Evolutionary conservation across 2,113 vertebrate species (phyloP).

Genomic region (Tautogolabrus adspersus): DNA sequence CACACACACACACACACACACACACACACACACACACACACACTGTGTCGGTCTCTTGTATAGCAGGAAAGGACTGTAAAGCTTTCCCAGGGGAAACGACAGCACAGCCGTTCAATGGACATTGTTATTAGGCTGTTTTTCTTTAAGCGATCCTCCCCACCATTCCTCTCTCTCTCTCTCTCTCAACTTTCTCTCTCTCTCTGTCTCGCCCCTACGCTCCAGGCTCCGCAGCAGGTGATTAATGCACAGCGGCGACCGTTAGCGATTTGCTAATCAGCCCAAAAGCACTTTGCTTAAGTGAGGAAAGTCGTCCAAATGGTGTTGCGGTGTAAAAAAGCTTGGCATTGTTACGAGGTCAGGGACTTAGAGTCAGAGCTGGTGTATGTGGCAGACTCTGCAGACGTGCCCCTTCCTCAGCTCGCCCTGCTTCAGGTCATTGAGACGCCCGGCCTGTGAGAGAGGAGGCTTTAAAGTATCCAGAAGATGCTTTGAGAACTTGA

Average conservation of each 20-base stretch:
- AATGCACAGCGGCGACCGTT: conserved; percentile 38
- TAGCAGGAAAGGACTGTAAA: conserved; percentile 69
- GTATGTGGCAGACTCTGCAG: not conserved
- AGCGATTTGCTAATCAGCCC: conserved; percentile 62
- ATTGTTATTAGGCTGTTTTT: conserved; percentile 75
- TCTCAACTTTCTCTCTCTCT: not conserved
- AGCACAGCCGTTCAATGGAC: conserved; percentile 60
- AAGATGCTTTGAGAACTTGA: not conserved
- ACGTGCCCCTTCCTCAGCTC: not conserved
- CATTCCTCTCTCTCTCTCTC: not conserved
- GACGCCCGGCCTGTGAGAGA: not conserved
- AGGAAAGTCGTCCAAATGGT: conserved; percentile 46
- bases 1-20: conserved; percentile 13
- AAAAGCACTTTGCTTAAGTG: conserved; percentile 63
- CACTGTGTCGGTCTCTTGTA: conserved; percentile 39
- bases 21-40: conserved; percentile 31
- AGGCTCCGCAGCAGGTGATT: conserved; percentile 59
- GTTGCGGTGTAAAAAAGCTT: conserved; percentile 12
- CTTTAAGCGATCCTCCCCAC: conserved; percentile 46
- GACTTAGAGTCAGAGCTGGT: not conserved
- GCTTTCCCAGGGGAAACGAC: conserved; percentile 69
- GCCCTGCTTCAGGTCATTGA: not conserved
- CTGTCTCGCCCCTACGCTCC: conserved; percentile 30
- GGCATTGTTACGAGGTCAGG: conserved; percentile 30
- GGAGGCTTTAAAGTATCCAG: not conserved